These are phyloP conservation scores for Mandrillus leucophaeus DNA, from an alignment of 2,113 vertebrate species.

Conservation along the genomic window DNA sequence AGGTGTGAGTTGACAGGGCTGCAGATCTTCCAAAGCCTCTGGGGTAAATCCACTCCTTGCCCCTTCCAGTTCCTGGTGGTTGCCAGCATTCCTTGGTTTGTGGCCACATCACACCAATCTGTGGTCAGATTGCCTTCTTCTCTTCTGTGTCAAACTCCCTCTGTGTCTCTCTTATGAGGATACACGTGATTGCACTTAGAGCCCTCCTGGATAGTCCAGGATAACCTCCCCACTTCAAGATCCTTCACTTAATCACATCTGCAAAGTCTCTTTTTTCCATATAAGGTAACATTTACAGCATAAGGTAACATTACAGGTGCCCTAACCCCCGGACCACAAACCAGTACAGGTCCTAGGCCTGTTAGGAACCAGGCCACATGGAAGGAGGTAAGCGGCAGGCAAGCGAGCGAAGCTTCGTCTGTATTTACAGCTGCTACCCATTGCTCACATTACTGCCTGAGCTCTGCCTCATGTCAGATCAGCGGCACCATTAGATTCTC, in stretches of 20 bases:
- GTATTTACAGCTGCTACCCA: too few species aligned
- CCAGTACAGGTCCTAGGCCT: too few species aligned
- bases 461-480: too few species aligned
- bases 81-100: neutral
- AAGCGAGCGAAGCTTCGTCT: too few species aligned
- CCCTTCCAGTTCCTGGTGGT: neutral
- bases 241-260: neutral
- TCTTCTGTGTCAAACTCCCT: neutral
- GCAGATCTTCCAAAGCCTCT: neutral
- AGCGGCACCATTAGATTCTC: too few species aligned
- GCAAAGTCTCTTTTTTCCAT: neutral
- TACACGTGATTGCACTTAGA: neutral
- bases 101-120: neutral
- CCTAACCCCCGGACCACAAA: too few species aligned
- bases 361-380: too few species aligned
- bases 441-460: too few species aligned
- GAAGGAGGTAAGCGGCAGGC: too few species aligned
- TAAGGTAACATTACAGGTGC: neutral
- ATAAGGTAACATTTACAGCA: neutral
- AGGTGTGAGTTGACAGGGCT: neutral
- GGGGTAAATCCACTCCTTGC: neutral
- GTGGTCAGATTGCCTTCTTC: neutral
- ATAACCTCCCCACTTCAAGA: neutral
- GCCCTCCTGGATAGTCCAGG: neutral
- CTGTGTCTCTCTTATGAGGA: neutral